Base-by-base conservation (phyloP, 1,140 invertebrate genomes). In the Hyles euphorbiae region DNA sequence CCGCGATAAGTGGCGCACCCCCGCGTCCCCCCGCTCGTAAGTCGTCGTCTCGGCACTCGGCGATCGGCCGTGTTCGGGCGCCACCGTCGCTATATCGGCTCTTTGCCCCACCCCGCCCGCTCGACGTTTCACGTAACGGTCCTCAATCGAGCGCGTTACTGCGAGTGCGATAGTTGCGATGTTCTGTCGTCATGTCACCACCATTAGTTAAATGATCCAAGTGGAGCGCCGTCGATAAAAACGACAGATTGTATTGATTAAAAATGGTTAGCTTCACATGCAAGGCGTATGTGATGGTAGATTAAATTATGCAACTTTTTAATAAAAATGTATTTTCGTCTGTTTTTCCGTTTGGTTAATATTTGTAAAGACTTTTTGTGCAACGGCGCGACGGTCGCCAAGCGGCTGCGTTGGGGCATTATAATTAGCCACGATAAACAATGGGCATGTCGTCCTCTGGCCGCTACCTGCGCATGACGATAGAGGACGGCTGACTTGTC, bases 51-150 rank as follows among this genome's bases (percentile, higher is more conserved):
- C 78, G 72, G 70, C 78, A 78, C 74, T 81, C 75, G 65, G 74
- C 70, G 68, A 65, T 84, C 81, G 82, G 83, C 72, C 67, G 71
- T 67, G 66, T 63, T 85, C 82, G 84, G 82, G 68, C 73, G 78
- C 74, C 78, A 72, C 76, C 80, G 84, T 74, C 76, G 71, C 72
- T 66, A 62, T 77, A 68, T 78, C 72, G 74, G 69, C 73, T 66
- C 71, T 73, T 72, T 78, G 74, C 74, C 78, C 76, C 79, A 78
- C 81, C 74, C 81, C 81, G 76, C 80, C 70, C 74, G 70, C 80
- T 83, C 81, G 67, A 79, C 77, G 81, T 86, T 88, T 88, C 85
- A 88, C 85, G 85, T 88, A 88, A 88, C 85, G 85, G 85, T 88
- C 79, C 83, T 84, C 80, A 87, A 88, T 88, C 82, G 83, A 87